Evolutionary conservation across 2,888 invertebrate genomes (phyloP).

Genomic region (Neoitamus cyanurus): DNA sequence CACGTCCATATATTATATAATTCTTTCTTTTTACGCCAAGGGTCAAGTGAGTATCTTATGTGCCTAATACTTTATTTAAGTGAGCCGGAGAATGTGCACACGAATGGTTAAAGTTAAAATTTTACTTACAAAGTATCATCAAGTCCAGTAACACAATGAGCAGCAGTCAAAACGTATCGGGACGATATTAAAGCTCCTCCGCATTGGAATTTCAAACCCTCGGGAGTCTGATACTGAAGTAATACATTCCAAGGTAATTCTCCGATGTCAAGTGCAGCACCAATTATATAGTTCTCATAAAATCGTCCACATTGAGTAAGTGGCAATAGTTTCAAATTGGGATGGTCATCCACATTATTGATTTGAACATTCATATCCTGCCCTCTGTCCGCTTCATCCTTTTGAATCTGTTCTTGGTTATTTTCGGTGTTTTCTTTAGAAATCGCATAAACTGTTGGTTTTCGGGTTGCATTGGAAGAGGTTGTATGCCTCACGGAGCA

Average conservation of each 20-base stretch:
- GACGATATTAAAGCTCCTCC: slow-evolving; percentile 61
- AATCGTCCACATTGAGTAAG: slow-evolving; percentile 69
- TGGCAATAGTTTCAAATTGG: slow-evolving; percentile 36
- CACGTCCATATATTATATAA: too few relatives aligned
- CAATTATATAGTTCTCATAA: slow-evolving; percentile 70
- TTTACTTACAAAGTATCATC: slow-evolving; percentile 56
- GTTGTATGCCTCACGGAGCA: too few relatives aligned
- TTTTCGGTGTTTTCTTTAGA: too few relatives aligned
- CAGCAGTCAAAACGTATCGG: slow-evolving; percentile 61
- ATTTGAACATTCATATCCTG: too few relatives aligned
- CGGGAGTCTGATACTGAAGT: slow-evolving; percentile 70
- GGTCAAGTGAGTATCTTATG: too few relatives aligned
- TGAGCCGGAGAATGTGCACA: too few relatives aligned
- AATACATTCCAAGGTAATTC: slow-evolving; percentile 84
- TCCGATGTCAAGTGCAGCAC: too few relatives aligned
- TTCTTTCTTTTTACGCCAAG: neutral
- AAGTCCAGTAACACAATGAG: slow-evolving; percentile 58
- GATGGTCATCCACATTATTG: slow-evolving; percentile 41
- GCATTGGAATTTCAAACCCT: slow-evolving; percentile 60
- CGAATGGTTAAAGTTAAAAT: neutral
- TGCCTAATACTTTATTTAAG: too few relatives aligned
- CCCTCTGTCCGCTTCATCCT: too few relatives aligned
- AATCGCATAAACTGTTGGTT: too few relatives aligned
- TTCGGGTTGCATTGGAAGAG: too few relatives aligned
- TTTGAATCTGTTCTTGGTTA: too few relatives aligned